Evolutionary conservation across 2,797 vertebrate genomes (phyloP), one percentile per base, ranked within the genome.

Genomic region (Chrysolophus pictus): DNA sequence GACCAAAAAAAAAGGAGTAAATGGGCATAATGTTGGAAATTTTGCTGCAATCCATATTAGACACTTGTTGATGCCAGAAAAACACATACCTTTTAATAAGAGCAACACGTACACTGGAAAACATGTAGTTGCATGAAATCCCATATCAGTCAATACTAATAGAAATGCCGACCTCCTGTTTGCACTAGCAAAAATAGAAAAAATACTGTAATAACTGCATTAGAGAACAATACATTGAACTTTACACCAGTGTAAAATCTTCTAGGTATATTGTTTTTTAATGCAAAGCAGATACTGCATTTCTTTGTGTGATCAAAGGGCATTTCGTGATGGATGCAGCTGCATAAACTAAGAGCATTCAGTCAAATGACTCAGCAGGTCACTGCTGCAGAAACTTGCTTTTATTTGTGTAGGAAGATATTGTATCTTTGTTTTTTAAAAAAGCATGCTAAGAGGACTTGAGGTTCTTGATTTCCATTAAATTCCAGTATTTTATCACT

Each of bases 341-440:
- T 97, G 94, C 75, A 70, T 58, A 94, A 97, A 92, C 72, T 82
- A 42, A 84, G n/a, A 72, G 18, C 69, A 84, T 83, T 82, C 59
- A 82, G 77, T 41, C 85, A 77, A 89, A 80, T 76, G 21, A 70
- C 70, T 79, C 14, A 68, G 70, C 79, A 87, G 92, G 91, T 90
- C 90, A 91, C 49, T 83, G 84, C 55, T 4, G 2, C n/a, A 69
- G 51, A 92, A 58, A 56, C 29, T 44, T 60, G n/a, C 85, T 96
- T 95, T 92, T 83, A 74, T 93, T 95, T 91, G 51, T 22, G 8
- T 80, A 37, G 65, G 60, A 84, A 91, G 29, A n/a, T 37, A 24
- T 24, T 39, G 53, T 13, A 42, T 3, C 1, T 79, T 56, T 35
- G 24, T 13, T 73, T 41, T 51, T 51, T 9, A 26, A 51, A 90